A percentile compares a stretch with the other conserved stretches of the same genome.
phyloP scores from a whole-genome alignment of 2,888 invertebrate genomes.

The Aethes cnicana region DNA sequence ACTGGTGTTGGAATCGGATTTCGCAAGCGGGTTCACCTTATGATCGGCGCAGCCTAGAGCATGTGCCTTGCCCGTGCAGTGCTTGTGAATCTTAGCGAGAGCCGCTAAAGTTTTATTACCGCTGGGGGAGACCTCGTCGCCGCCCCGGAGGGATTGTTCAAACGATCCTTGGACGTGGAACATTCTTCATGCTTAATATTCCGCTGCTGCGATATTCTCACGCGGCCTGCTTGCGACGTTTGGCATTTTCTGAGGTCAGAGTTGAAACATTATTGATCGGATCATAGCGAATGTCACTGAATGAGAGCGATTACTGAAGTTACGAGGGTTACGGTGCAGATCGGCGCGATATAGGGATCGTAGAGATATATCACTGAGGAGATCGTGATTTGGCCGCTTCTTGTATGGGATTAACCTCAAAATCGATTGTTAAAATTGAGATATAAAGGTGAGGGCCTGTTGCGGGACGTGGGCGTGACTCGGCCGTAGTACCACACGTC shows the following conservation, averaged over 20 bases:
- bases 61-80: constrained; percentile 89
- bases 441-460: constrained; percentile 3
- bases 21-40: constrained; percentile 67
- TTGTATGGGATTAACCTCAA: constrained; percentile 32
- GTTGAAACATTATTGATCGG: constrained; percentile 51
- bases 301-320: constrained; percentile 57
- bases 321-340: constrained; percentile 59
- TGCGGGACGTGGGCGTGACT: constrained; percentile 38
- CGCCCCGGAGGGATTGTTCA: constrained; percentile 82
- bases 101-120: constrained; percentile 78
- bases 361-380: constrained; percentile 46
- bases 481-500: constrained; percentile 37
- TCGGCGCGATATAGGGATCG: constrained; percentile 55
- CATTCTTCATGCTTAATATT: constrained; percentile 62
- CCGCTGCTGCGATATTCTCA: constrained; percentile 48
- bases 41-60: constrained; percentile 86
- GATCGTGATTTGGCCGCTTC: constrained; percentile 45
- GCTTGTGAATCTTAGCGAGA: constrained; percentile 84
- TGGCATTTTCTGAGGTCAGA: constrained; percentile 67
- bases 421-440: constrained; percentile 29
- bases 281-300: constrained; percentile 68
- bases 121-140: constrained; percentile 71
- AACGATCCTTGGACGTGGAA: constrained; percentile 81
- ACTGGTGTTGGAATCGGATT: constrained; percentile 74
- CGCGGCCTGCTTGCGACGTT: constrained; percentile 48